Percentiles rank a stretch among this genome's conserved stretches.
Conservation (phyloP, 2,888 invertebrate species). For the Leptinotarsa tumamoca region DNA sequence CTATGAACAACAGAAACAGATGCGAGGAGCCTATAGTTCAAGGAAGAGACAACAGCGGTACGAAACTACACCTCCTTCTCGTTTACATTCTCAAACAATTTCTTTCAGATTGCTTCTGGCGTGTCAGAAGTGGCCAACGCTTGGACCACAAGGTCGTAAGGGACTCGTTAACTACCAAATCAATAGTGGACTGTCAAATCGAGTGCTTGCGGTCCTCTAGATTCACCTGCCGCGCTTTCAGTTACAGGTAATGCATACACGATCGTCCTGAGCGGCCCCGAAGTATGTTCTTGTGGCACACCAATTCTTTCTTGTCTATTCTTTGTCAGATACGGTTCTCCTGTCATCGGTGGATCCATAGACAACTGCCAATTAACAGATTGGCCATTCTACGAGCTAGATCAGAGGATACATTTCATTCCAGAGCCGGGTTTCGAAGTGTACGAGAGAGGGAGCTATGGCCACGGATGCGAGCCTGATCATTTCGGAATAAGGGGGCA, state of each 20-base stretch:
- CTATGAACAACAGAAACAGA: slow-evolving; percentile 73
- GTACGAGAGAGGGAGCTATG: slow-evolving; percentile 85
- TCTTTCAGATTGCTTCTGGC: slow-evolving; percentile 82
- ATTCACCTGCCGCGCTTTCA: slow-evolving; percentile 85
- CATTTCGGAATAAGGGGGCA: slow-evolving; percentile 63
- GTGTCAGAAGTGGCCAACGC: slow-evolving; percentile 80
- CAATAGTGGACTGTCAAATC: slow-evolving; percentile 83
- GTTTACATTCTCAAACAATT: too few species aligned
- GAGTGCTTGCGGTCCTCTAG: slow-evolving; percentile 80
- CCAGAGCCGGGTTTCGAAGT: slow-evolving; percentile 78
- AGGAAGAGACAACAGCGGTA: slow-evolving; percentile 66
- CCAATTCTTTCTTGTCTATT: background rate
- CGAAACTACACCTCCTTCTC: background rate
- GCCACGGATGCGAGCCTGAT: slow-evolving; percentile 83
- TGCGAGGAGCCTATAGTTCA: slow-evolving; percentile 65
- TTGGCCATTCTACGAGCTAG: slow-evolving; percentile 76
- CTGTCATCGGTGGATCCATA: slow-evolving; percentile 73
- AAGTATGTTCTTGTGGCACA: background rate
- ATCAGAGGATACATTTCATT: slow-evolving; percentile 71
- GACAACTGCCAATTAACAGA: slow-evolving; percentile 85
- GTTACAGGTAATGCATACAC: slow-evolving; percentile 72
- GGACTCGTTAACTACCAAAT: slow-evolving; percentile 76
- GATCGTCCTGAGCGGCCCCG: background rate
- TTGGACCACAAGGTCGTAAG: slow-evolving; percentile 74
- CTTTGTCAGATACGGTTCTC: slow-evolving; percentile 74